These are phyloP conservation scores for Aplocera efformata DNA, from an alignment of 2,888 invertebrate genomes.

Conservation along the genomic window DNA sequence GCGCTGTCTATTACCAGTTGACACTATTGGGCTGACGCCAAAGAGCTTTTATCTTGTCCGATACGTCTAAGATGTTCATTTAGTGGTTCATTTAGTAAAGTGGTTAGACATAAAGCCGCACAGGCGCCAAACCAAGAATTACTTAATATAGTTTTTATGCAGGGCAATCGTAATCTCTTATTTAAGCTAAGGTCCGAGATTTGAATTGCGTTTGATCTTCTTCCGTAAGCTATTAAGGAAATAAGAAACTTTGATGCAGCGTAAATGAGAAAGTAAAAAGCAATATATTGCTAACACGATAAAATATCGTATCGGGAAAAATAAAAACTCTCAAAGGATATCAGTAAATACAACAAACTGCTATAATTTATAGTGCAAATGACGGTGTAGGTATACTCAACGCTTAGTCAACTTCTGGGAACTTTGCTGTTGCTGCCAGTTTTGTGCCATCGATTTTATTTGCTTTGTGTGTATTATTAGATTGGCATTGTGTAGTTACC, in stretches of 20 bases:
- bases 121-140: no score
- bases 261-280: no score
- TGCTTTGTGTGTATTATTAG: neutral
- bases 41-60: conserved; percentile 27
- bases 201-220: no score
- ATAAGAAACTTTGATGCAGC: no score
- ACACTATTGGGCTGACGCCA: conserved; percentile 68
- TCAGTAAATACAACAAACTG: conserved; percentile 22
- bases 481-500: no score
- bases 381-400: conserved; percentile 19
- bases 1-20: conserved; percentile 73
- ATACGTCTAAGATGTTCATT: neutral
- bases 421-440: conserved; percentile 10
- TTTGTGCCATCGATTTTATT: conserved; percentile 14
- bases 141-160: no score
- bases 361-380: conserved; percentile 23
- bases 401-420: conserved; percentile 29
- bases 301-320: conserved; percentile 7
- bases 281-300: neutral
- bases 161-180: no score
- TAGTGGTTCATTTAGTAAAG: no score
- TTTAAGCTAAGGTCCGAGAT: no score
- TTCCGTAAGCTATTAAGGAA: no score
- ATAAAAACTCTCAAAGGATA: conserved; percentile 11
- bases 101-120: no score